Percentiles rank a stretch among this genome's conserved stretches.
phyloP scores from a whole-genome alignment of 2,113 vertebrate genomes.

The Peromyscus californicus region DNA sequence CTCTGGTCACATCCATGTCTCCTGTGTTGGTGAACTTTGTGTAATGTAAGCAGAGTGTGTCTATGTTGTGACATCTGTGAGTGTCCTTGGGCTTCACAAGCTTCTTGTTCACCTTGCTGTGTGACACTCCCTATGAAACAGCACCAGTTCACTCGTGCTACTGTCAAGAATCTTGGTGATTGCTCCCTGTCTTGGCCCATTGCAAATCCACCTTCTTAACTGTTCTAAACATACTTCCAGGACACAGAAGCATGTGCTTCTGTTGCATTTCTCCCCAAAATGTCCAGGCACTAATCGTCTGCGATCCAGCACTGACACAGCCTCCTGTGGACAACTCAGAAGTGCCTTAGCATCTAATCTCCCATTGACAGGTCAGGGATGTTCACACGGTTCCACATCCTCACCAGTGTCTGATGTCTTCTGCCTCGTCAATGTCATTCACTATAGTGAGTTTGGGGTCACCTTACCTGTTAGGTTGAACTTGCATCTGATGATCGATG shows the following conservation, averaged over 20 bases:
- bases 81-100: too few relatives aligned
- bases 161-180: not conserved
- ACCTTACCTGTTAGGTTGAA: fast-evolving
- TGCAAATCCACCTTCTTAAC: not conserved
- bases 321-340: not conserved
- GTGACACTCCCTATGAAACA: too few relatives aligned
- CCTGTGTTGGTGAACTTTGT: not conserved
- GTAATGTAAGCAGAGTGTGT: fast-evolving
- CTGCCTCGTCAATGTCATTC: not conserved
- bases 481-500: not conserved
- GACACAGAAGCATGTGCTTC: not conserved
- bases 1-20: fast-evolving
- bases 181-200: not conserved
- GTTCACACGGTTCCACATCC: fast-evolving
- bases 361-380: fast-evolving
- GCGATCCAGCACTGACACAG: fast-evolving
- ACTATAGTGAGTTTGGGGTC: fast-evolving
- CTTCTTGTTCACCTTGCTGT: not conserved
- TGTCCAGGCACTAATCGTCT: not conserved
- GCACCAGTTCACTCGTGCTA: fast-evolving
- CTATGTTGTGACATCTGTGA: not conserved
- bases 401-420: fast-evolving
- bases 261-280: too few relatives aligned
- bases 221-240: not conserved
- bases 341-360: fast-evolving